Base-by-base conservation (phyloP, 1,140 invertebrate species). In the Zaprionus africanus region DNA sequence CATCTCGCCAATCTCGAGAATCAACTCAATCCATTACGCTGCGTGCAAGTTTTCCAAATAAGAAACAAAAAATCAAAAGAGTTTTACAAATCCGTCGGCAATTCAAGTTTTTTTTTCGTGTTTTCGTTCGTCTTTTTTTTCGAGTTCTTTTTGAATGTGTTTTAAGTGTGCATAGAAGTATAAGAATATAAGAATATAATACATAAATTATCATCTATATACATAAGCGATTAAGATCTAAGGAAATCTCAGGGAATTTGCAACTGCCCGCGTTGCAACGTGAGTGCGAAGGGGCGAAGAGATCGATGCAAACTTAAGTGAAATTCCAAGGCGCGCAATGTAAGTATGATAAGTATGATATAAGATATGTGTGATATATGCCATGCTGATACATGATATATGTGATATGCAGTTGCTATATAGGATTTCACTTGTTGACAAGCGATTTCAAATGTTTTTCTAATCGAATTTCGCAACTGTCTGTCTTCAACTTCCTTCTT, bases 51-150 rank as follows among this genome's bases (percentile, higher is more conserved):
- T 46, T 51, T 38, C 15, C 22, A 24, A 43, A 56, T 7, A 53
- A 17, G 38, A 64, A 54, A 31, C 26, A 31, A 46, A 53, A 49
- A 19, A 49, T 43, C 36, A 49, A 31, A 57, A 31, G 43, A 63
- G 3, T 43, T 58, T 57, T 19, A 26, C 13, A 31, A 78, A 67
- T 60, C 81, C 81, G 81, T 83, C 81, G 81, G 81, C 81, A 22
- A 54, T 69, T 53, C 61, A 24, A 60, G 12, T 31, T 54, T 65
- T 79, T 83, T 67, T 43, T 34, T 49, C 57, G 46, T 54, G 63
- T 73, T 71, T 71, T 65, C n/a, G 22, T 65, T 71, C 31, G 1
- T 78, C 81, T 82, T 79, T 76, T 68, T 11, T 54, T 60, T 59
- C 13, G 64, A 64, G 67, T 81, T 81, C 73, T 68, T 78, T 71